phyloP scores from a whole-genome alignment of 2,888 invertebrate species.

The Polymixis lichenea region DNA sequence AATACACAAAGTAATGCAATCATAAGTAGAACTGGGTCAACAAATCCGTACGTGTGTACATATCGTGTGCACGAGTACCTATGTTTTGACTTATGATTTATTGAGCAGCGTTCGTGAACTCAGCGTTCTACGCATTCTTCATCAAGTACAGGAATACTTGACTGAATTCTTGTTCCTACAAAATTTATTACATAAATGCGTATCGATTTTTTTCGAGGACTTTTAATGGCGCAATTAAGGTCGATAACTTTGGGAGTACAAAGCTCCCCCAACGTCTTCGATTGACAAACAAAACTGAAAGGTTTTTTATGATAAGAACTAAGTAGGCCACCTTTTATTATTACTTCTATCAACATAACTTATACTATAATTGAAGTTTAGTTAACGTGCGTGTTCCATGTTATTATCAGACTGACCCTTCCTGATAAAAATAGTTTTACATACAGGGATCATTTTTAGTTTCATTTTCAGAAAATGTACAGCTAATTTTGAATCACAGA shows the following conservation, averaged over 20 bases:
- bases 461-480: not conserved
- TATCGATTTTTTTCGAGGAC: slow-evolving; percentile 49
- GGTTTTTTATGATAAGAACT: slow-evolving; percentile 36
- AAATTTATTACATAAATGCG: slow-evolving; percentile 38
- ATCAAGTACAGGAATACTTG: slow-evolving; percentile 47
- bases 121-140: slow-evolving; percentile 51
- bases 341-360: slow-evolving; percentile 21
- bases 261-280: slow-evolving; percentile 17
- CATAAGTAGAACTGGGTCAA: slow-evolving; percentile 63
- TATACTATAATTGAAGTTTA: slow-evolving; percentile 20
- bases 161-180: slow-evolving; percentile 36
- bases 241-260: slow-evolving; percentile 36
- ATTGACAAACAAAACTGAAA: slow-evolving; percentile 35
- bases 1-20: slow-evolving; percentile 65
- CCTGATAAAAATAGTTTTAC: not conserved
- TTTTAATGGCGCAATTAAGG: slow-evolving; percentile 36
- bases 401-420: slow-evolving; percentile 24
- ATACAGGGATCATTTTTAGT: not conserved
- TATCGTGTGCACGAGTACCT: slow-evolving; percentile 43
- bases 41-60: slow-evolving; percentile 45
- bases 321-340: slow-evolving; percentile 40
- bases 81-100: slow-evolving; percentile 63
- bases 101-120: slow-evolving; percentile 55
- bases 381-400: slow-evolving; percentile 2
- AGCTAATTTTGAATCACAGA: too few species aligned